phyloP scores from a whole-genome alignment of 37 sponge, comb jelly and placozoan species.

The Beroe ovata region DNA sequence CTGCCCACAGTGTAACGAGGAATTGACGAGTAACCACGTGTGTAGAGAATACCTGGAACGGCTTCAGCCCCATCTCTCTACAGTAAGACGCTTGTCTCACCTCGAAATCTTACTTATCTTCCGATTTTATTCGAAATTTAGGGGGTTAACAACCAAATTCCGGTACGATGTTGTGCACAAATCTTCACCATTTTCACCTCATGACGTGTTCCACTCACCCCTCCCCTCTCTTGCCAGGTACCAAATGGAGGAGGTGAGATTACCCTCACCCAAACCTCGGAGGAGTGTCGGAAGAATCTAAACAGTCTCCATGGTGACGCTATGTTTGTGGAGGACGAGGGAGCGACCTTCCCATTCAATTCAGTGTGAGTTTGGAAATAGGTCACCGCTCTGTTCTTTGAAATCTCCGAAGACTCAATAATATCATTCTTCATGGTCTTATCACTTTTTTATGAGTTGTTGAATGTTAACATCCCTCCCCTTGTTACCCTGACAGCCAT shows the following conservation, averaged over 20 bases:
- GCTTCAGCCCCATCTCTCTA: conserved; percentile 52
- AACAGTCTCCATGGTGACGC: background rate
- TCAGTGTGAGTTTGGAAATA: too few relatives aligned
- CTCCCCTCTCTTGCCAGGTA: conserved; percentile 26
- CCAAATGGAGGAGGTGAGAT: conserved; percentile 60
- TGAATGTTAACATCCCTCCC: too few relatives aligned
- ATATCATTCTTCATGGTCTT: too few relatives aligned
- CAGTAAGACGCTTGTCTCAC: too few relatives aligned
- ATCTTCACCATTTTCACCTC: background rate
- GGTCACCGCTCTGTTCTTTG: too few relatives aligned
- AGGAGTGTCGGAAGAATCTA: conserved; percentile 36
- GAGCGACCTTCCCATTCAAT: background rate
- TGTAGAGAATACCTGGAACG: conserved; percentile 64
- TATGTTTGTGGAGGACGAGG: conserved; percentile 18
- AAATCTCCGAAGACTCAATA: too few relatives aligned
- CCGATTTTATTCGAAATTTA: too few relatives aligned
- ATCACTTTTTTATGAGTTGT: too few relatives aligned
- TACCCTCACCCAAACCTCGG: conserved; percentile 43
- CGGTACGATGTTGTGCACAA: too few relatives aligned
- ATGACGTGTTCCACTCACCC: background rate
- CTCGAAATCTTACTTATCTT: too few relatives aligned
- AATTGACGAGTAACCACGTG: conserved; percentile 33
- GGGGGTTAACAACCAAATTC: too few relatives aligned
- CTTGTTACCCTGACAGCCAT: too few relatives aligned
- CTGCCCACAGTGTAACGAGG: conserved; percentile 66